These are phyloP conservation scores for Asarcornis scutulata DNA, from an alignment of 2,113 vertebrate genomes.

Conservation along the genomic window DNA sequence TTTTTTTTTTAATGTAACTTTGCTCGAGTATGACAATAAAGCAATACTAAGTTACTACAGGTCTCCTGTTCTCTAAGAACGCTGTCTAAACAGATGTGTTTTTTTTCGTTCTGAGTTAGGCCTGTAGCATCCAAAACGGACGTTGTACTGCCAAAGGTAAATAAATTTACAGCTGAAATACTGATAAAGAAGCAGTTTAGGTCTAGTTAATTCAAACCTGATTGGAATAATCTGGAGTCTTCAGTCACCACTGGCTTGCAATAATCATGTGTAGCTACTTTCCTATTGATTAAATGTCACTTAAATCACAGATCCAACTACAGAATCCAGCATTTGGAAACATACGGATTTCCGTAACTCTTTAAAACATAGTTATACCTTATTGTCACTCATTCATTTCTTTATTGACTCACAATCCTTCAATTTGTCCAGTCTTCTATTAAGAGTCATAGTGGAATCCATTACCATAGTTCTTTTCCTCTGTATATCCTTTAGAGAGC, in stretches of 20 bases:
- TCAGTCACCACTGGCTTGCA: neutral
- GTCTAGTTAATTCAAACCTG: neutral
- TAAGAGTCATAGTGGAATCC: neutral
- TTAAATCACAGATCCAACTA: neutral
- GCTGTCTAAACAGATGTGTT: neutral
- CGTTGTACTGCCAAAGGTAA: neutral
- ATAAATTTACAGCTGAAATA: neutral
- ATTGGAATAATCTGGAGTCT: neutral
- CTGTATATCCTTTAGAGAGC: constrained; percentile 87
- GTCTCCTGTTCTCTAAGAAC: neutral
- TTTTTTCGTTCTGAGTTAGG: neutral
- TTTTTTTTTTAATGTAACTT: neutral
- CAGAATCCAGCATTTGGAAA: neutral
- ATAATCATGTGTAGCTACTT: neutral
- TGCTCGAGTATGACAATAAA: neutral
- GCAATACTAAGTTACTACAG: neutral
- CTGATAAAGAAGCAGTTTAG: neutral
- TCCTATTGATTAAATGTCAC: neutral
- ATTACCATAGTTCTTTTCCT: constrained; percentile 93
- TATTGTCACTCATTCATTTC: neutral
- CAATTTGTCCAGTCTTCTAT: neutral
- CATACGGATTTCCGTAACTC: neutral
- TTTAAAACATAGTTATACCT: neutral
- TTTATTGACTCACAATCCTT: neutral
- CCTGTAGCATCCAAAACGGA: neutral